Conservation (phyloP, 2,113 vertebrate species). For the Prunella himalayana region DNA sequence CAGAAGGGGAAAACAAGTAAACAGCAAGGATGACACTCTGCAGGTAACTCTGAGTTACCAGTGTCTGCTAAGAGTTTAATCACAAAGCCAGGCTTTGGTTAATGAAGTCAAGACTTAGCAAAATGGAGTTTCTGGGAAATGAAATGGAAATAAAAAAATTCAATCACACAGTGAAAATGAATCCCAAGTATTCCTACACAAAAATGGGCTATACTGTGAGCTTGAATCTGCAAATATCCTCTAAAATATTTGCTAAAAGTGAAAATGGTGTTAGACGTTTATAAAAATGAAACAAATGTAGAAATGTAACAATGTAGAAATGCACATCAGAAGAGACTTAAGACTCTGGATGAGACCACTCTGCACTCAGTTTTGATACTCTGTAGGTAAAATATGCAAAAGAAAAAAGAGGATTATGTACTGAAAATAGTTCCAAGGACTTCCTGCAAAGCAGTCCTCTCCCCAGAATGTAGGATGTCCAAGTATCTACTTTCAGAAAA, state of each 20-base stretch:
- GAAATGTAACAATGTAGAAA: not conserved
- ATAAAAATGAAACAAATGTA: not conserved
- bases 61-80: not conserved
- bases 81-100: not conserved
- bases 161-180: not conserved
- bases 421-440: not conserved
- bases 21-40: not conserved
- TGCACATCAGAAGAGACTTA: not conserved
- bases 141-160: not conserved
- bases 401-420: not conserved
- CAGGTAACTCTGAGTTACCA: not conserved
- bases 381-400: not conserved
- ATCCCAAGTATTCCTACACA: not conserved
- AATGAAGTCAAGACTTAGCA: not conserved
- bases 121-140: not conserved
- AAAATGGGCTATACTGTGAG: not conserved
- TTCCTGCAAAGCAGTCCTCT: not conserved
- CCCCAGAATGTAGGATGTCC: not conserved
- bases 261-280: not conserved
- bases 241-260: not conserved
- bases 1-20: not conserved
- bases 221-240: not conserved
- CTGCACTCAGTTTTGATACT: not conserved
- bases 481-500: not conserved
- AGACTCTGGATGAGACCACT: not conserved